A percentile compares a stretch with the other conserved stretches of the same genome.
Evolutionary conservation across 2,797 vertebrate genomes (phyloP).

Genomic region (Pitangus sulphuratus): DNA sequence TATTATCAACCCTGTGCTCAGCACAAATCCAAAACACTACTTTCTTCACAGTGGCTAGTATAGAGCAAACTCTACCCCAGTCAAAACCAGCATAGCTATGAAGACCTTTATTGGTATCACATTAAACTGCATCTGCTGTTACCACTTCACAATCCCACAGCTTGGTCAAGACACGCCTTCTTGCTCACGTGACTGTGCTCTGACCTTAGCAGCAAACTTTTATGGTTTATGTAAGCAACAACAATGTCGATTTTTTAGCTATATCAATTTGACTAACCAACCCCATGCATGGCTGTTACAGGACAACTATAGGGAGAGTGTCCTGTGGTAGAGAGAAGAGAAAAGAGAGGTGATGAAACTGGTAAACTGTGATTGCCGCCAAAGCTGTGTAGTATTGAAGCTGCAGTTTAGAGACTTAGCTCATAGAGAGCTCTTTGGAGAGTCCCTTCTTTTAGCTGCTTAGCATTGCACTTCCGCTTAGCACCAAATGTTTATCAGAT

Average conservation of each 20-base stretch:
- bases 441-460: not conserved
- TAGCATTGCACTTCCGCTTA: not conserved
- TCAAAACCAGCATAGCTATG: not conserved
- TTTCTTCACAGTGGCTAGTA: too few relatives aligned
- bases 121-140: not conserved
- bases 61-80: not conserved
- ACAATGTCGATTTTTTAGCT: fast-evolving
- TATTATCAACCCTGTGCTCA: not conserved
- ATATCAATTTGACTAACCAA: fast-evolving
- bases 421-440: not conserved
- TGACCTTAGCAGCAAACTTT: not conserved
- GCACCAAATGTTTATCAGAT: not conserved
- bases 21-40: not conserved
- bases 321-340: not conserved
- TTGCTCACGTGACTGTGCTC: not conserved
- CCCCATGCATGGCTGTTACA: not conserved
- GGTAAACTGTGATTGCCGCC: not conserved
- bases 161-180: not conserved
- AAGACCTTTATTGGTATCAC: not conserved
- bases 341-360: not conserved
- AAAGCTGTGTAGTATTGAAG: not conserved
- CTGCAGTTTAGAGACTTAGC: not conserved
- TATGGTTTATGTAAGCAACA: not conserved
- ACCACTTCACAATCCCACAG: not conserved
- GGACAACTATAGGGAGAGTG: not conserved